These are phyloP conservation scores for Chaetodon trifasciatus DNA, from an alignment of 2,797 vertebrate genomes.

Conservation along the genomic window DNA sequence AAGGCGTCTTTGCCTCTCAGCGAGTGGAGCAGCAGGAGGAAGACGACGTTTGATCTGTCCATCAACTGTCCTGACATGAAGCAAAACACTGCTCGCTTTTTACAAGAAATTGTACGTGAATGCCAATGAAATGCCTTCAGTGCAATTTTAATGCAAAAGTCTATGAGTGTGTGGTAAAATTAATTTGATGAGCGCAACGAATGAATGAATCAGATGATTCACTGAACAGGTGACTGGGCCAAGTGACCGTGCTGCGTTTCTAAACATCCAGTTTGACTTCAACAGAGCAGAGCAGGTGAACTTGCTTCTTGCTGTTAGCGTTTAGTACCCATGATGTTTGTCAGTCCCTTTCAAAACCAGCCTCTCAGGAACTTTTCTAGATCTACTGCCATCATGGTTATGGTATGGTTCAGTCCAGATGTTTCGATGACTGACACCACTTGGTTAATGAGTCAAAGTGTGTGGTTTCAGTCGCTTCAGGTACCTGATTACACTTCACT, in stretches of 20 bases:
- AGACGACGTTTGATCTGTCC: constrained; percentile 34
- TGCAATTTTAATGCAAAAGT: constrained; percentile 22
- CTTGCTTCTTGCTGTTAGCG: no score
- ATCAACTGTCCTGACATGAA: constrained; percentile 28
- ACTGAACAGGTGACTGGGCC: background rate
- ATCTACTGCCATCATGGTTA: background rate
- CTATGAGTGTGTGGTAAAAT: background rate
- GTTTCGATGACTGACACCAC: background rate
- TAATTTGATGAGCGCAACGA: constrained; percentile 18
- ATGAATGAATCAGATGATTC: background rate
- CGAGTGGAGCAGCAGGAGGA: constrained; percentile 17
- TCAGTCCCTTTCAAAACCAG: background rate
- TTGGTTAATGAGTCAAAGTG: background rate
- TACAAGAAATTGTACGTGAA: constrained; percentile 1
- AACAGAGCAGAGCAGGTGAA: no score
- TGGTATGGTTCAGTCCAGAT: background rate
- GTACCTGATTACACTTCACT: constrained; percentile 6
- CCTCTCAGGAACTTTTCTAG: background rate
- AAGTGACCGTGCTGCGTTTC: background rate
- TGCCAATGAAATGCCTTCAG: constrained; percentile 6
- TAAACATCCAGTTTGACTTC: background rate
- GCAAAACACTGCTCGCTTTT: constrained; percentile 5
- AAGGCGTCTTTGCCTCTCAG: background rate
- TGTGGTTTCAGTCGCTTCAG: background rate
- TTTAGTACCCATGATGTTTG: no score